Evolutionary conservation across 2,113 vertebrate genomes (phyloP).

Genomic region (Desmodus rotundus): DNA sequence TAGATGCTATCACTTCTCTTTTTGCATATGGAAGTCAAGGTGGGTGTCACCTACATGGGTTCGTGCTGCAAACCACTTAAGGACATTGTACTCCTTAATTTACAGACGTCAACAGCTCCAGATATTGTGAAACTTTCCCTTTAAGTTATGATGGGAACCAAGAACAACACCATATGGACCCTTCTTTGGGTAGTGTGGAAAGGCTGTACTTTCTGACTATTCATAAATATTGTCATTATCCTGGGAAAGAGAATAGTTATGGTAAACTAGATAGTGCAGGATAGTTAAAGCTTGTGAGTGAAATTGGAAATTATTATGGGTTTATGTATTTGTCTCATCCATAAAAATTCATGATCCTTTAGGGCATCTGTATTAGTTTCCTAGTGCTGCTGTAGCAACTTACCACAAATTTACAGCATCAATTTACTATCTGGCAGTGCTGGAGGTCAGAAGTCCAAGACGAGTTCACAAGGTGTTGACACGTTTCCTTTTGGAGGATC

Average conservation of each 20-base stretch:
- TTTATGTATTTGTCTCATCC: background rate
- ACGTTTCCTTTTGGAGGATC: background rate
- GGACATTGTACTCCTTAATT: background rate
- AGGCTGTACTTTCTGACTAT: background rate
- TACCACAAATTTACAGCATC: background rate
- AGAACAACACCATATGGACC: background rate
- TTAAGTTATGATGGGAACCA: background rate
- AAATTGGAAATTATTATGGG: background rate
- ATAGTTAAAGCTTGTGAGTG: background rate
- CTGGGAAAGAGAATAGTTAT: slow-evolving; percentile 9
- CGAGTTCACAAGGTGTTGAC: background rate
- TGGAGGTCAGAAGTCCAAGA: background rate
- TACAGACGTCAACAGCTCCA: background rate
- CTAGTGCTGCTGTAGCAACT: background rate
- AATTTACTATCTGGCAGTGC: background rate
- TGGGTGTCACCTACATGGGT: background rate
- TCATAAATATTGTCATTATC: background rate
- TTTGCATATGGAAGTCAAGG: background rate
- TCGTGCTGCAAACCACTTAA: background rate
- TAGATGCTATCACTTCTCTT: background rate
- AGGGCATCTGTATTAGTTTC: background rate
- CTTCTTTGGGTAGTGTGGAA: background rate
- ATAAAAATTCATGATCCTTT: background rate
- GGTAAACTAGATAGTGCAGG: background rate
- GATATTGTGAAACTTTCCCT: background rate